Conservation (phyloP, 2,113 vertebrate species). For the Mesitornis unicolor region DNA sequence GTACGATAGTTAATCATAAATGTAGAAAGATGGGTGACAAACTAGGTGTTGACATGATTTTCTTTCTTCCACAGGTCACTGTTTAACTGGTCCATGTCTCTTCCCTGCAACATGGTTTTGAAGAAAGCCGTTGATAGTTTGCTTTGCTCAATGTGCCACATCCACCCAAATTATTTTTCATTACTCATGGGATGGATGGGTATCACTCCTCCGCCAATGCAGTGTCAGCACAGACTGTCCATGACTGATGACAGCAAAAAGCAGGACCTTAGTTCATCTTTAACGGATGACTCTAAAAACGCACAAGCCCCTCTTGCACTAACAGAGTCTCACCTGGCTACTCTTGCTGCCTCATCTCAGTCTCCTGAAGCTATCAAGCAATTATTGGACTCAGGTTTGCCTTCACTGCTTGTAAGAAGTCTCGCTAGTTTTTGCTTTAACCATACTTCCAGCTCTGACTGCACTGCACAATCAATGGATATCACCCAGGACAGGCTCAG, state of each 20-base stretch:
- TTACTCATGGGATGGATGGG: constrained; percentile 99
- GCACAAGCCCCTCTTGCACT: constrained; percentile 86
- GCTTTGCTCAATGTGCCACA: constrained; percentile 96
- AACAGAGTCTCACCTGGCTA: constrained; percentile 91
- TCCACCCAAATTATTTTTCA: constrained; percentile 96
- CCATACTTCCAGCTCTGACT: constrained; percentile 86
- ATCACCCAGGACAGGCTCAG: constrained; percentile 73
- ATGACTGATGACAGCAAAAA: constrained; percentile 99
- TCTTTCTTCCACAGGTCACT: constrained; percentile 79
- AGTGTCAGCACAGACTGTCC: constrained; percentile 88
- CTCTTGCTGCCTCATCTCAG: constrained; percentile 92
- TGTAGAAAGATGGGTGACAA: neutral
- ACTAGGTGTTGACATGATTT: neutral
- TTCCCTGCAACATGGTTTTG: constrained; percentile 93
- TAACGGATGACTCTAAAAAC: constrained; percentile 96
- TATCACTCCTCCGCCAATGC: constrained; percentile 84
- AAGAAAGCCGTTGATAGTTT: constrained; percentile 98
- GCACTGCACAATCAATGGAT: constrained; percentile 78
- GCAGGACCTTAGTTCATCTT: constrained; percentile 86
- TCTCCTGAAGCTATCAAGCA: constrained; percentile 95
- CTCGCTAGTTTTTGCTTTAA: constrained; percentile 89
- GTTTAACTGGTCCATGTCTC: constrained; percentile 97
- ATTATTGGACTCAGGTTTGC: constrained; percentile 92
- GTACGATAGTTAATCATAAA: neutral
- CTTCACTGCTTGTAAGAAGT: constrained; percentile 92